A percentile compares a stretch with the other conserved stretches of the same genome.
phyloP scores from a whole-genome alignment of 2,888 invertebrate species.

The Scaptomyza reducta region DNA sequence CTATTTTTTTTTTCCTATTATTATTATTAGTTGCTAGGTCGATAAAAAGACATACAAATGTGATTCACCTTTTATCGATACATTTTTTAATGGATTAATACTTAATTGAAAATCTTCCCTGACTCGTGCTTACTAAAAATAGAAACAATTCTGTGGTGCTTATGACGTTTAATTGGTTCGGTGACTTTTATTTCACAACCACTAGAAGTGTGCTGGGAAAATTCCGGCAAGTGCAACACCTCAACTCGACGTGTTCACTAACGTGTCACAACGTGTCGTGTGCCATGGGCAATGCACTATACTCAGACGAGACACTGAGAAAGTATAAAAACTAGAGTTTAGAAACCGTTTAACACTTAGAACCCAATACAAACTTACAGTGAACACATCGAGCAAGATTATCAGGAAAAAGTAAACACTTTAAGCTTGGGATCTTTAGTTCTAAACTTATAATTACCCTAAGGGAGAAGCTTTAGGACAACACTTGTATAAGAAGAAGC shows the following conservation, averaged over 20 bases:
- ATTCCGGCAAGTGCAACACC: slow-evolving; percentile 32
- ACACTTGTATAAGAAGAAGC: neutral
- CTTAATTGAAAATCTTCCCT: neutral
- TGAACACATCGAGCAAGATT: slow-evolving; percentile 12
- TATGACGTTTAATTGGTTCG: slow-evolving; percentile 23
- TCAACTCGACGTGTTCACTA: slow-evolving; percentile 11
- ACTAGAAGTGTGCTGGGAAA: slow-evolving; percentile 58
- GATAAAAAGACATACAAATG: neutral
- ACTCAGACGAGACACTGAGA: slow-evolving; percentile 8
- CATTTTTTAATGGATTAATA: slow-evolving; percentile 33
- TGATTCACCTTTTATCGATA: neutral
- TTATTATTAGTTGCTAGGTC: too few relatives aligned
- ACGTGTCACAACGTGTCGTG: slow-evolving; percentile 42
- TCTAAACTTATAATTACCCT: neutral
- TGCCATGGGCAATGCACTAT: slow-evolving; percentile 49
- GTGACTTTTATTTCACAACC: slow-evolving; percentile 50
- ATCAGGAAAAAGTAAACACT: neutral
- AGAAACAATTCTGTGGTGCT: slow-evolving; percentile 39
- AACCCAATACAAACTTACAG: slow-evolving; percentile 20
- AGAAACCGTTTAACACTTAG: slow-evolving; percentile 22
- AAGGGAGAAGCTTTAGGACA: neutral
- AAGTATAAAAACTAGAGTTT: slow-evolving; percentile 54
- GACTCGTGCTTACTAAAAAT: slow-evolving; percentile 32
- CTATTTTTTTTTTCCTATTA: too few relatives aligned
- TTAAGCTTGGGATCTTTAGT: neutral